Base-by-base conservation (phyloP, 2,113 vertebrate species). In the Myodes glareolus region DNA sequence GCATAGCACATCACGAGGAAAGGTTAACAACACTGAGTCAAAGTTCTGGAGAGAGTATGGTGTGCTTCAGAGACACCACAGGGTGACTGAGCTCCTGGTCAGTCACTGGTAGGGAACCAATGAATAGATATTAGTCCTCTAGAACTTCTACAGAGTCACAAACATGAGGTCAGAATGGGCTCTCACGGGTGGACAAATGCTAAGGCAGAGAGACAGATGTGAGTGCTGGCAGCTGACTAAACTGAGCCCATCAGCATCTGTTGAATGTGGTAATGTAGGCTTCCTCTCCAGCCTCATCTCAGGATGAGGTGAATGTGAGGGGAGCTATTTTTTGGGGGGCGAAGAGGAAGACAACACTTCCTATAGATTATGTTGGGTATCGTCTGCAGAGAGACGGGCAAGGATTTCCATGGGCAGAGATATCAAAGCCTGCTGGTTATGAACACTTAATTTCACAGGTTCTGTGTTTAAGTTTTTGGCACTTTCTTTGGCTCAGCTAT, bases 401-500 rank as follows among this genome's bases (percentile, higher is more conserved):
- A 52, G 47, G 31, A 80, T 36, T 52, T 80, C 47, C 47, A 80
- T 4, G 10, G 77, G 31, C 47, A 52, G 47, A 21, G 45, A 19
- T 5, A 50, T 14, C 8, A 3, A 52, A 80, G 31, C 29, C 45
- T 50, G 0, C 27, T 50, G 16, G 16, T 19, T 52, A 50, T 3
- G 14, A 77, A 36, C n/a, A 16, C 27, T 65, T 39, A 52, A 78
- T 42, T 1, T 52, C 84, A 73, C 23, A 10, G 13, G 29, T 5
- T 5, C 42, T 10, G 1, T 2, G 33, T 47, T 42, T 73, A 85
- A 82, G 50, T 39, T 58, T 55, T 9, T 7, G 42, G 84, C 61
- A 29, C 73, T 36, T 96, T 86, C 72, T 92, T 65, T 72, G n/a
- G 65, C 58, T n/a, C 17, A 70, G 81, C 55, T 63, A 50, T 47